Conservation (phyloP, 2,797 vertebrate species). For the Melanotaenia trifasciata region DNA sequence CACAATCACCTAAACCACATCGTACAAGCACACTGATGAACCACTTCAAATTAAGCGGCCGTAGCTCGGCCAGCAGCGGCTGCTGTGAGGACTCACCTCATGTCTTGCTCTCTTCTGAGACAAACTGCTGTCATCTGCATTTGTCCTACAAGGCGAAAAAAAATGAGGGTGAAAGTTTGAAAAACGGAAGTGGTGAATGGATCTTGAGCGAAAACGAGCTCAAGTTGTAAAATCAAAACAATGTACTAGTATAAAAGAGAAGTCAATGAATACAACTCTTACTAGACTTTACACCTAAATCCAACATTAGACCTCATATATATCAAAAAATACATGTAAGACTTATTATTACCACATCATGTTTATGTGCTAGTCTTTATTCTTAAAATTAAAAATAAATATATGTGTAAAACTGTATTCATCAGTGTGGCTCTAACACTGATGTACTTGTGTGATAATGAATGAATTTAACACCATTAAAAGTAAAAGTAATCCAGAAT, state of each 20-base stretch:
- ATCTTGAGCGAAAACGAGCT: neutral
- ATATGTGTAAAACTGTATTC: neutral
- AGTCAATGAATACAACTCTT: neutral
- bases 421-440: neutral
- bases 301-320: neutral
- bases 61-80: neutral
- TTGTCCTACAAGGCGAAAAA: constrained; percentile 77
- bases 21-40: constrained; percentile 5
- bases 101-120: constrained; percentile 89
- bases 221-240: constrained; percentile 5
- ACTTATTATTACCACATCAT: neutral
- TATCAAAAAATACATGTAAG: neutral
- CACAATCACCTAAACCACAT: constrained; percentile 72
- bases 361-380: neutral
- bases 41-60: constrained; percentile 5
- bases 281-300: constrained; percentile 2
- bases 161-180: constrained; percentile 5
- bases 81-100: constrained; percentile 83
- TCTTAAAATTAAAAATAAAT: neutral
- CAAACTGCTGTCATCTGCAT: constrained; percentile 84
- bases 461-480: neutral
- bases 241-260: constrained; percentile 3
- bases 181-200: neutral
- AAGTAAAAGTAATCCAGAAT: neutral
- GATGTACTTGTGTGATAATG: neutral